Percentiles rank a stretch among this genome's conserved stretches.
Conservation (phyloP, 2,797 vertebrate genomes). For the Gallirallus australis region DNA sequence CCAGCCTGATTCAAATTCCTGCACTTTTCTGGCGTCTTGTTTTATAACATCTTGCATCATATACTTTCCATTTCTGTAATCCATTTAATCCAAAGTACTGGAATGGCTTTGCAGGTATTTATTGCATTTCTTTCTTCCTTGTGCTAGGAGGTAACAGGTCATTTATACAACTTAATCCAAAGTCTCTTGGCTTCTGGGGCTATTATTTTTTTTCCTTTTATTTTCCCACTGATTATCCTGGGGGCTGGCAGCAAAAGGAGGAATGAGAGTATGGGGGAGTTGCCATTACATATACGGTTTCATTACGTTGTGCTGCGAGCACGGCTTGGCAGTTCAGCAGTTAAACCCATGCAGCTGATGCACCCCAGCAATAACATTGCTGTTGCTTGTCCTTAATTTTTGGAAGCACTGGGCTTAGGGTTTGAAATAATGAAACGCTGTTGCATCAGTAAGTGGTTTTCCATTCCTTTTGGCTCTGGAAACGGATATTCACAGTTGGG, state of each 20-base stretch:
- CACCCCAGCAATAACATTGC: not conserved
- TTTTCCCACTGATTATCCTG: not conserved
- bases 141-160: conserved; percentile 33
- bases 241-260: not conserved
- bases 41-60: conserved; percentile 63
- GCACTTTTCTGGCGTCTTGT: conserved; percentile 39
- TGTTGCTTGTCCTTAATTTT: conserved; percentile 21
- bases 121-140: conserved; percentile 40
- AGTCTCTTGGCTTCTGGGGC: conserved; percentile 2
- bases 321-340: not conserved
- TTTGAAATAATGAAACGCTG: conserved; percentile 55
- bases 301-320: not conserved
- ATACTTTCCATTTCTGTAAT: conserved; percentile 65
- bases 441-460: conserved; percentile 66
- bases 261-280: not conserved
- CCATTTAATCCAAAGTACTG: conserved; percentile 57
- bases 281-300: not conserved
- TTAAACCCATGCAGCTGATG: not conserved
- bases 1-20: conserved; percentile 61
- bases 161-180: conserved; percentile 56
- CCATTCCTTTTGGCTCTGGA: conserved; percentile 64
- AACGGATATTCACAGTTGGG: conserved; percentile 56
- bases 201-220: conserved; percentile 31
- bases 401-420: not conserved
- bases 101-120: conserved; percentile 54